Base-by-base conservation (phyloP, 1,140 invertebrate species). In the Papilio helenus region DNA sequence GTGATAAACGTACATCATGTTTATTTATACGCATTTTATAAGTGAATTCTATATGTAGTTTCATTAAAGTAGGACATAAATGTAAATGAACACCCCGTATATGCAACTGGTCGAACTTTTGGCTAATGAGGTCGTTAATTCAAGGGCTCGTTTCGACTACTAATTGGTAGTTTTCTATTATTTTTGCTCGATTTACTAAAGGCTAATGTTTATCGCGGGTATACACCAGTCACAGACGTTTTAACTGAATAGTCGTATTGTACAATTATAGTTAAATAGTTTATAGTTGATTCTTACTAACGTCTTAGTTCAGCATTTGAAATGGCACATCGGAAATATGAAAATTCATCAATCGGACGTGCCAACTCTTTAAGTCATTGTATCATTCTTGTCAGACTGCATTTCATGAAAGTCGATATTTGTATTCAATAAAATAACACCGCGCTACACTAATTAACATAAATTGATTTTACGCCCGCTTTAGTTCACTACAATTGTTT, bases 381-480 rank as follows among this genome's bases (percentile, higher is more conserved):
- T 34, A 8, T 3, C 51, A 0, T 4, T 61, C 3, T 0, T 3
- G 26, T 16, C 8, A 26, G 10, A 61, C n/a, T 23, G 8, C 34
- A 61, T 23, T 26, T 61, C 51, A 29, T 29, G 3, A 0, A 29
- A 65, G 61, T 3, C 12, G n/a, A 2, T 58, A 68, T 68, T 29
- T 29, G 61, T 68, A 68, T 68, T 68, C 61, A 68, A 68, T 68
- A 68, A 16, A 16, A 29, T 26, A 68, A 68, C 23, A 10, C 18
- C 72, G 26, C 72, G 72, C 58, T 68, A 72, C 26, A 80, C 73
- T 29, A 79, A 81, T 79, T 79, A 79, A 46, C 80, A 81, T 81
- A 81, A 81, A 81, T 81, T 79, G 76, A 81, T 79, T 79, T 79
- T 81, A 81, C 78, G 26, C 51, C 42, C 61, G 80, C 68, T 81